Evolutionary conservation across 2,113 vertebrate genomes (phyloP).

Genomic region (Bos javanicus): DNA sequence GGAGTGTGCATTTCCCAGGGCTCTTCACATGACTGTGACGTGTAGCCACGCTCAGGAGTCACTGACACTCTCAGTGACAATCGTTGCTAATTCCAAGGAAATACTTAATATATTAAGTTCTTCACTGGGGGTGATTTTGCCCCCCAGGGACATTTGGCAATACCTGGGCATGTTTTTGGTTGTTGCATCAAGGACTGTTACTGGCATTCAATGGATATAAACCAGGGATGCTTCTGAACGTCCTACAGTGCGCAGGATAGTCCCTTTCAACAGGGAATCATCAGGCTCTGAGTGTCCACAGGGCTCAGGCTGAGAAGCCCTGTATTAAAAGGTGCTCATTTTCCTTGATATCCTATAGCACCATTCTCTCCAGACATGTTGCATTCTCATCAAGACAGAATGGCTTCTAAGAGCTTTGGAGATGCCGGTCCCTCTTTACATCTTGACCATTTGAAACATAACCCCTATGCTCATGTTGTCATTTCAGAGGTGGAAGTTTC

Average conservation of each 20-base stretch:
- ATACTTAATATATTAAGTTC: not conserved
- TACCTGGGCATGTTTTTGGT: not conserved
- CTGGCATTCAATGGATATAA: not conserved
- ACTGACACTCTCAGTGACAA: not conserved
- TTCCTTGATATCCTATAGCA: not conserved
- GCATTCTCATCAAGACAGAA: not conserved
- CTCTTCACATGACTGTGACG: not conserved
- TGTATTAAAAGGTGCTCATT: not conserved
- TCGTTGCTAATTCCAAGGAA: not conserved
- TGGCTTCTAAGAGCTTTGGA: not conserved
- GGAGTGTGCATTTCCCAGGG: not conserved
- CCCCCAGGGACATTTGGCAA: not conserved
- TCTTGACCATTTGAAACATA: not conserved
- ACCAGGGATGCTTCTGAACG: not conserved
- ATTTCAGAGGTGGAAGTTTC: not conserved
- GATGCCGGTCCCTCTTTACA: not conserved
- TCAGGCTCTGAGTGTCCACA: not conserved
- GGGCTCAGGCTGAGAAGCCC: not conserved
- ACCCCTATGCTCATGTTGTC: not conserved
- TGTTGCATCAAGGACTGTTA: not conserved
- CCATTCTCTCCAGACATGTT: not conserved
- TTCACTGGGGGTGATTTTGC: not conserved
- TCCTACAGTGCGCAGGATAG: not conserved
- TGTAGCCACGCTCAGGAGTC: not conserved
- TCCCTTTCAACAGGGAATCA: not conserved